phyloP scores from a whole-genome alignment of 2,888 invertebrate species.

The Yponomeuta sedellus region DNA sequence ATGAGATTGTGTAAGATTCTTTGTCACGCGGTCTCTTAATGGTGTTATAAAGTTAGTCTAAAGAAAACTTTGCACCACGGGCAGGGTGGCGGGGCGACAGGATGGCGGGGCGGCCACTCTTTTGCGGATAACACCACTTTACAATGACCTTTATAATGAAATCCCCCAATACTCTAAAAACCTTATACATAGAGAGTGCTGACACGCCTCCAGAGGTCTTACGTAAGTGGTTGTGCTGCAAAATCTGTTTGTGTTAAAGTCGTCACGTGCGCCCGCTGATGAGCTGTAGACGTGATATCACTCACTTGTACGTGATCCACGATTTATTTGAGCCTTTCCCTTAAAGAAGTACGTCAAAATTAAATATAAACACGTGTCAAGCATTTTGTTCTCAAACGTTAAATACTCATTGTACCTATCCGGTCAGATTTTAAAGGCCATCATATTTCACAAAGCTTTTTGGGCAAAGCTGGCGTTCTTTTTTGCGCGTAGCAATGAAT shows the following conservation, averaged over 20 bases:
- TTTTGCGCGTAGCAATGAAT: too few species aligned
- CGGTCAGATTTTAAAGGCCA: not conserved
- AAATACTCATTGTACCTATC: not conserved
- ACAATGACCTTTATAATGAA: constrained; percentile 32
- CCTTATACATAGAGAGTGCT: constrained; percentile 17
- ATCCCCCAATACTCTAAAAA: not conserved
- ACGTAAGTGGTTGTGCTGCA: constrained; percentile 52
- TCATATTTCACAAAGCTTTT: not conserved
- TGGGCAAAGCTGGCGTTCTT: too few species aligned
- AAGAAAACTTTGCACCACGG: constrained; percentile 59
- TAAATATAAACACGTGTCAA: constrained; percentile 20
- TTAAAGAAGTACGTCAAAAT: constrained; percentile 35
- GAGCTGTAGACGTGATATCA: constrained; percentile 75
- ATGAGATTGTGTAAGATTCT: constrained; percentile 55
- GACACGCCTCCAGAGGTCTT: constrained; percentile 36
- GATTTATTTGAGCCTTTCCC: constrained; percentile 54
- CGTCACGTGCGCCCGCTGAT: constrained; percentile 74
- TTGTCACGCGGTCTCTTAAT: constrained; percentile 70
- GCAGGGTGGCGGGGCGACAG: constrained; percentile 18
- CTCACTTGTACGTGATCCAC: constrained; percentile 69
- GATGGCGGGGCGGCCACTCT: constrained; percentile 45
- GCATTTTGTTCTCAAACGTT: not conserved
- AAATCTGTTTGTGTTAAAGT: constrained; percentile 74
- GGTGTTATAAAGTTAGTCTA: constrained; percentile 68
- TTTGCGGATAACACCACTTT: constrained; percentile 67